Base-by-base conservation (phyloP, 2,888 invertebrate genomes). In the Sepiola atlantica region DNA sequence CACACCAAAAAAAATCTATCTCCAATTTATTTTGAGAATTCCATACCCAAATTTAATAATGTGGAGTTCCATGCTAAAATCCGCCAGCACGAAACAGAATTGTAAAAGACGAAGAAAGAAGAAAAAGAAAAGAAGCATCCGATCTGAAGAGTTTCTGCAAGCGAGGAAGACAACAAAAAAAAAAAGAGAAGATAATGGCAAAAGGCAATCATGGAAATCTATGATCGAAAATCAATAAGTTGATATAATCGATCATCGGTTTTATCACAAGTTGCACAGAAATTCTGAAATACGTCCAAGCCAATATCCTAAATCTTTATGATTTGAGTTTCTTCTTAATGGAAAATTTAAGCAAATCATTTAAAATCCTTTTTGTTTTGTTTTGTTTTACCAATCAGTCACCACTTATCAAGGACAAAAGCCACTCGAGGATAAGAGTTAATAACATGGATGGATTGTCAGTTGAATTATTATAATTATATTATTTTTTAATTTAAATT, bases 31-130 rank as follows among this genome's bases (percentile, higher is more conserved):
- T 77, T 77, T n/a, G n/a, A 77, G 77, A 77, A 77, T 77, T n/a
- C n/a, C 32, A n/a, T 32, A n/a, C 77, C 77, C 77, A 77, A 77
- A 77, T n/a, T 77, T 77, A 77, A 77, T 77, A 77, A 77, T 77
- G 77, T 32, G 14, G 32, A n/a, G 77, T n/a, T 24, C 12, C 77
- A 28, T 77, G 24, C 77, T 77, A 14, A 32, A n/a, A 77, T 77
- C n/a, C 16, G 77, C 32, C 14, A n/a, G 32, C 4, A 32, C n/a
- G 21, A 77, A 18, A 20, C 14, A 77, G 16, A n/a, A n/a, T 61
- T 24, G 21, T 24, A 61, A 61, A 77, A 77, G 18, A 45, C 45
- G 45, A 45, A 32, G n/a, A 24, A 18, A 24, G 24, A 8, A 28
- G 24, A 77, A 0, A 16, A 77, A 77, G 28, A n/a, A 32, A 77